phyloP scores from a whole-genome alignment of 2,888 invertebrate species.

The Timema cristinae region DNA sequence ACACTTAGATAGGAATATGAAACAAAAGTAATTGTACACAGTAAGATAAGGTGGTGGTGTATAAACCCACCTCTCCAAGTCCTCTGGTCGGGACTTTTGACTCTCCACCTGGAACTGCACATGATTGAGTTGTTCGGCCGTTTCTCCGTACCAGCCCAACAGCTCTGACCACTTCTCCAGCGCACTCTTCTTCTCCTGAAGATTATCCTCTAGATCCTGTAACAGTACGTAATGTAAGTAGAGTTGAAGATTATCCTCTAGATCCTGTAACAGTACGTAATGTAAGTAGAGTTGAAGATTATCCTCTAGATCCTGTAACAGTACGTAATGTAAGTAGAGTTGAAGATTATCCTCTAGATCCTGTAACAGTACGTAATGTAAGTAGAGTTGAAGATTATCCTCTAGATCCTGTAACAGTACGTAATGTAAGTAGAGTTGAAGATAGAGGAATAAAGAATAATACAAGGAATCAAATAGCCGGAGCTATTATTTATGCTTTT shows the following conservation, averaged over 20 bases:
- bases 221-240: slow-evolving; percentile 15
- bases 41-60: no score
- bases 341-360: slow-evolving; percentile 68
- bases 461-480: no score
- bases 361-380: slow-evolving; percentile 30
- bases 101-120: slow-evolving; percentile 76
- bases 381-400: slow-evolving; percentile 65
- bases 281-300: slow-evolving; percentile 59
- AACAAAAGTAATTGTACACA: no score
- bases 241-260: slow-evolving; percentile 53
- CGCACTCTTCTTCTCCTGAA: slow-evolving; percentile 68
- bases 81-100: slow-evolving; percentile 65
- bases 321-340: not conserved
- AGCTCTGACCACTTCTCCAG: slow-evolving; percentile 81
- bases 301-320: slow-evolving; percentile 56
- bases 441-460: no score
- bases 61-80: slow-evolving; percentile 52
- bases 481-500: no score
- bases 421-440: not conserved
- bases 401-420: slow-evolving; percentile 53
- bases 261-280: slow-evolving; percentile 42
- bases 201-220: slow-evolving; percentile 61
- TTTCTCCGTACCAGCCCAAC: slow-evolving; percentile 75
- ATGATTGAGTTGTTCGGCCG: slow-evolving; percentile 72
- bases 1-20: no score